Percentiles rank a stretch among this genome's conserved stretches.
These are phyloP conservation scores for Rutpela maculata DNA, from an alignment of 2,888 invertebrate species.

Conservation along the genomic window DNA sequence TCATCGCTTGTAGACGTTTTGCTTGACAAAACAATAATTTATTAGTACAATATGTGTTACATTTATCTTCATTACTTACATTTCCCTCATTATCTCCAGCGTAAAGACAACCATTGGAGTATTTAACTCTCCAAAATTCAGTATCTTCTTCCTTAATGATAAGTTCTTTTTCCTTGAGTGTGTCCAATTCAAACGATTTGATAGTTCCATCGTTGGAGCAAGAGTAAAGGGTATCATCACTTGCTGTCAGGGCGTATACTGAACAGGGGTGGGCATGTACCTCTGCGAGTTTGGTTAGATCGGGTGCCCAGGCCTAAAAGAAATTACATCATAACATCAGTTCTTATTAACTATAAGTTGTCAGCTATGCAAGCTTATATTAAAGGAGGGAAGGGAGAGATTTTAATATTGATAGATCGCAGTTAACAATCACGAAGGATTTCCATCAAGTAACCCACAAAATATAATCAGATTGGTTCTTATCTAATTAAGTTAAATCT, in stretches of 20 bases:
- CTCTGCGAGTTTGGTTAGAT: constrained; percentile 72
- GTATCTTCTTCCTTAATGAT: constrained; percentile 70
- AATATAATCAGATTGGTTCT: too few relatives aligned
- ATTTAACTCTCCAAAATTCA: constrained; percentile 73
- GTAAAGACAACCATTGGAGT: constrained; percentile 73
- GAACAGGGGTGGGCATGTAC: constrained; percentile 79
- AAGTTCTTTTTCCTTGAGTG: constrained; percentile 68
- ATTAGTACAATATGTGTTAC: too few relatives aligned
- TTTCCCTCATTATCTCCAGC: constrained; percentile 80
- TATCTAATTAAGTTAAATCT: too few relatives aligned
- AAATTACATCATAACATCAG: background rate
- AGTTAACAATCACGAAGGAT: too few relatives aligned
- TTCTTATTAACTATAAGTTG: too few relatives aligned
- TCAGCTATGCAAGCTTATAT: too few relatives aligned
- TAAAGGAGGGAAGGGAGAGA: too few relatives aligned
- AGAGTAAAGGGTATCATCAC: constrained; percentile 77
- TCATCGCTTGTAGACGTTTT: too few relatives aligned
- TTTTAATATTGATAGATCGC: too few relatives aligned
- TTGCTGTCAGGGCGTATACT: constrained; percentile 78
- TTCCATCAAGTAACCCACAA: too few relatives aligned
- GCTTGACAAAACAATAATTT: too few relatives aligned
- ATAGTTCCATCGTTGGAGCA: constrained; percentile 81
- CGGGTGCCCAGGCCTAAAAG: constrained; percentile 74
- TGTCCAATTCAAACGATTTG: constrained; percentile 77
- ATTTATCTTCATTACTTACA: constrained; percentile 72